These are phyloP conservation scores for Xenopus borealis DNA, from an alignment of 2,113 vertebrate genomes.

Conservation along the genomic window DNA sequence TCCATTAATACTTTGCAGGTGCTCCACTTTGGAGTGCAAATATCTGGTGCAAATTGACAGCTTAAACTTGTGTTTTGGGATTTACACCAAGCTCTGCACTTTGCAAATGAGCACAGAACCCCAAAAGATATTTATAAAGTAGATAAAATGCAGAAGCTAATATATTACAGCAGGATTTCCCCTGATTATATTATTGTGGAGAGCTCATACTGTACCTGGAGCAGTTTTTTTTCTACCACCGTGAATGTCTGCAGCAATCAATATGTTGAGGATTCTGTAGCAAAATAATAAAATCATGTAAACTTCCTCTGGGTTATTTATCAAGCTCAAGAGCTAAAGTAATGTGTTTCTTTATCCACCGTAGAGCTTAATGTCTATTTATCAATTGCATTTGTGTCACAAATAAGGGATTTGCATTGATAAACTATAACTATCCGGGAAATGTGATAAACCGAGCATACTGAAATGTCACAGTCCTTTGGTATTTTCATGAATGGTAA, in stretches of 20 bases:
- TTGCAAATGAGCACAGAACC: no score
- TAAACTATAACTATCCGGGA: conserved; percentile 31
- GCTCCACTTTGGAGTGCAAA: no score
- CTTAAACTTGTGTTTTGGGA: no score
- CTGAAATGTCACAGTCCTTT: conserved; percentile 35
- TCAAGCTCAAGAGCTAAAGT: conserved; percentile 21
- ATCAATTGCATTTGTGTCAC: conserved; percentile 41
- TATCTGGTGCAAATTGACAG: no score
- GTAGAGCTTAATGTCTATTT: conserved; percentile 22
- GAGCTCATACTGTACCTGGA: no score
- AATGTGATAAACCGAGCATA: conserved; percentile 29
- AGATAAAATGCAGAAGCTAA: no score
- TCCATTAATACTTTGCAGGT: no score
- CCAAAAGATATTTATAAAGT: no score
- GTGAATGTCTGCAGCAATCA: background rate
- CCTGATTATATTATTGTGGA: no score
- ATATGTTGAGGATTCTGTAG: conserved; percentile 7
- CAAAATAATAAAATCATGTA: conserved; percentile 2
- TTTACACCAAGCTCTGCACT: no score
- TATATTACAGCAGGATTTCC: no score
- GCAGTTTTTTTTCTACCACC: no score
- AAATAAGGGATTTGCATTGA: conserved; percentile 41
- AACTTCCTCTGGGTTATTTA: conserved; percentile 16
- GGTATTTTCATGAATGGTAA: conserved; percentile 28
- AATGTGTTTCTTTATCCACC: conserved; percentile 30